These are phyloP conservation scores for Pollenia amentaria DNA, from an alignment of 2,888 invertebrate species.

Conservation along the genomic window DNA sequence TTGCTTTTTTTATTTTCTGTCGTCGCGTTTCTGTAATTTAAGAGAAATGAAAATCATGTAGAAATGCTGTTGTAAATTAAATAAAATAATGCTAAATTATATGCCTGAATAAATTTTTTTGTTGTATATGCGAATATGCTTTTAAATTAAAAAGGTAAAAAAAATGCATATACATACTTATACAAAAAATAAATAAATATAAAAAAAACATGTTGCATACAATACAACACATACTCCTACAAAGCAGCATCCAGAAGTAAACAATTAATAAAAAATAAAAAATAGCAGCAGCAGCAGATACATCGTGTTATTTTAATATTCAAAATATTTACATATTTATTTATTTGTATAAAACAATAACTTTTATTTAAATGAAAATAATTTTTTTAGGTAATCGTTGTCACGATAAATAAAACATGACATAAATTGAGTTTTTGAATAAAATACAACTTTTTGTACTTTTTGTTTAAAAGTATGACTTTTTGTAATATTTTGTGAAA, in stretches of 20 bases:
- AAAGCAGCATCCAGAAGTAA: background rate
- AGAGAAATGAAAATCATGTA: constrained; percentile 60
- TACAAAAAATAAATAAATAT: background rate
- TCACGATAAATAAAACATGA: no score
- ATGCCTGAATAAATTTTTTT: constrained; percentile 49
- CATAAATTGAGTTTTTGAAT: no score
- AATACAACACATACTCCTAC: background rate
- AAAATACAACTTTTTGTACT: no score
- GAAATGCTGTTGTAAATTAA: constrained; percentile 57
- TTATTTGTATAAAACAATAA: background rate
- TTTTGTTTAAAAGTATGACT: no score
- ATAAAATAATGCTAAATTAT: constrained; percentile 63
- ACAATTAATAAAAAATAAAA: constrained; percentile 6
- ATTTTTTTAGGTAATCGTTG: no score
- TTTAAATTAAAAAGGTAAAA: constrained; percentile 59
- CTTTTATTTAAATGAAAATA: no score
- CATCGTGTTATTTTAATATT: background rate
- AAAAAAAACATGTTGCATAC: constrained; percentile 21
- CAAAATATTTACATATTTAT: background rate
- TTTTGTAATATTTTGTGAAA: no score
- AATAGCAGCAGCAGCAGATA: background rate
- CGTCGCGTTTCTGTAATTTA: constrained; percentile 38
- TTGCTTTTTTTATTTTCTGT: constrained; percentile 5
- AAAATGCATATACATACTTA: constrained; percentile 24
- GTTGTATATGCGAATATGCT: constrained; percentile 29